phyloP scores from a whole-genome alignment of 2,797 vertebrate species.

The Sebastes itinus region DNA sequence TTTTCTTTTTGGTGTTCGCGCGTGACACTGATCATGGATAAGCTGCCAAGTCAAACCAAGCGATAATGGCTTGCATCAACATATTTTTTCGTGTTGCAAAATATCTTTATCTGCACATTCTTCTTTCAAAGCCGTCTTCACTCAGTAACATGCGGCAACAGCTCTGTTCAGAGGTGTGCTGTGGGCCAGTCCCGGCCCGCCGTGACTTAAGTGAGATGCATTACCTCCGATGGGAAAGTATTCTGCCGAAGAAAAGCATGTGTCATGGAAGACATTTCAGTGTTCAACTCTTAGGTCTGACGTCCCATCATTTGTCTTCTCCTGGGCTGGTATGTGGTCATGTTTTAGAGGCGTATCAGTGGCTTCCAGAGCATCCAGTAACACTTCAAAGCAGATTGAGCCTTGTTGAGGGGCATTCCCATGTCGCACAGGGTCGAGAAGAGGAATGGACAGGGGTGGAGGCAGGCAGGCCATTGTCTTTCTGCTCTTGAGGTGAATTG shows the following conservation, averaged over 20 bases:
- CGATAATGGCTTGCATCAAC: conserved; percentile 53
- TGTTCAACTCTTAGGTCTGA: conserved; percentile 17
- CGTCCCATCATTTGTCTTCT: conserved; percentile 52
- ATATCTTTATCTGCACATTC: conserved; percentile 40
- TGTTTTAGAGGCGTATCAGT: conserved; percentile 64
- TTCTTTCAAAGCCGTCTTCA: conserved; percentile 46
- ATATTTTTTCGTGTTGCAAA: conserved; percentile 60
- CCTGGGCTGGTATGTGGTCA: conserved; percentile 41
- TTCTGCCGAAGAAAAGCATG: conserved; percentile 40
- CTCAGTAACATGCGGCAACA: conserved; percentile 44
- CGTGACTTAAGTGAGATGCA: conserved; percentile 19
- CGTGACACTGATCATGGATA: conserved; percentile 40
- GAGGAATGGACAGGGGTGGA: conserved; percentile 55
- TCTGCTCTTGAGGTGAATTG: conserved; percentile 68
- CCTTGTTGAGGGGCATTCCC: conserved; percentile 69
- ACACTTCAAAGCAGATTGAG: conserved; percentile 74
- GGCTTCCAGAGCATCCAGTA: conserved; percentile 67
- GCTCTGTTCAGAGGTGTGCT: conserved; percentile 41
- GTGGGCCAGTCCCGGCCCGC: conserved; percentile 54
- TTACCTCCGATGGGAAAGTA: conserved; percentile 58
- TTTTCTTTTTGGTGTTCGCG: conserved; percentile 26
- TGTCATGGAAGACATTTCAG: conserved; percentile 53
- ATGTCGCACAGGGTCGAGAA: conserved; percentile 47
- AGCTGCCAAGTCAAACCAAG: conserved; percentile 49
- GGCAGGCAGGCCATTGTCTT: conserved; percentile 62